A percentile compares a stretch with the other conserved stretches of the same genome.
These are phyloP conservation scores for Mythimna impura DNA, from an alignment of 2,888 invertebrate species.

Conservation along the genomic window DNA sequence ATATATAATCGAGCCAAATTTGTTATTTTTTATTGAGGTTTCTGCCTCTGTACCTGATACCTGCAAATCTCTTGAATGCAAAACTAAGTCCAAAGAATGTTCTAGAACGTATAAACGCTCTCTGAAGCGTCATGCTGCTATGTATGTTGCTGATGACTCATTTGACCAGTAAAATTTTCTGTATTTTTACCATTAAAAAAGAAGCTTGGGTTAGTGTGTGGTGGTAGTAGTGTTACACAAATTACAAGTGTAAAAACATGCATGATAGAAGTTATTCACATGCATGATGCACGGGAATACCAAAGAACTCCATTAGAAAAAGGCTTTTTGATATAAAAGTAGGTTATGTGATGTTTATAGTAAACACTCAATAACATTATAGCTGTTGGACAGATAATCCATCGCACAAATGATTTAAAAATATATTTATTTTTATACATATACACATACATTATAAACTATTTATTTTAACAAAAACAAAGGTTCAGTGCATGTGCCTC, in stretches of 20 bases:
- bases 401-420: neutral
- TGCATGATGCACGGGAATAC: conserved; percentile 45
- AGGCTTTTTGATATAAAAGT: conserved; percentile 16
- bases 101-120: conserved; percentile 75
- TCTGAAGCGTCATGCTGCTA: conserved; percentile 59
- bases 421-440: neutral
- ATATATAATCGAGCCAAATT: conserved; percentile 63
- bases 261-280: conserved; percentile 46
- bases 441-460: conserved; percentile 3
- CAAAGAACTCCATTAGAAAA: neutral
- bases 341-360: conserved; percentile 26
- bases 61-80: conserved; percentile 47
- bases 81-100: conserved; percentile 73
- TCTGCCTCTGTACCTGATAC: conserved; percentile 64
- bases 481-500: conserved; percentile 14
- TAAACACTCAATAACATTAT: conserved; percentile 12
- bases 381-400: neutral
- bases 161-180: conserved; percentile 40
- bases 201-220: conserved; percentile 31
- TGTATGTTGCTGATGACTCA: conserved; percentile 63
- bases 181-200: conserved; percentile 30
- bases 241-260: conserved; percentile 16
- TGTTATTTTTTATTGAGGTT: conserved; percentile 69
- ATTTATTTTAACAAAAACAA: conserved; percentile 8
- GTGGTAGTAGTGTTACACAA: conserved; percentile 41